phyloP scores from a whole-genome alignment of 2,797 vertebrate species.

The Enteromius thamalakanensis region DNA sequence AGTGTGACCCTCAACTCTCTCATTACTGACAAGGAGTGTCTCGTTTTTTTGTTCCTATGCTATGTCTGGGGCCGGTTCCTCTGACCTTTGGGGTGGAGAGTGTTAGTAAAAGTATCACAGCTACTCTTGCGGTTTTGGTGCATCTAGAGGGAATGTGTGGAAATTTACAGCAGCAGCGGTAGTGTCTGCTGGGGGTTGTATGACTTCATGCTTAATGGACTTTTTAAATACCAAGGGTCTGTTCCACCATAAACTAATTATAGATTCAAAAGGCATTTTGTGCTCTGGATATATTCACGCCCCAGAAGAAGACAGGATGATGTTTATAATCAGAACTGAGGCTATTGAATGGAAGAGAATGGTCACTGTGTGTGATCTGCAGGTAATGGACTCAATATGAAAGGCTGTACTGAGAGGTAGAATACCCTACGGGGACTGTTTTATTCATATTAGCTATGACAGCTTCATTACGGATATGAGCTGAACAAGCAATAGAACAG shows the following conservation, averaged over 20 bases:
- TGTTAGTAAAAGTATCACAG: not conserved
- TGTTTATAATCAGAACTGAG: slow-evolving; percentile 9
- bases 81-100: slow-evolving; percentile 11
- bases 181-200: not conserved
- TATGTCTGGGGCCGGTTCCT: not conserved
- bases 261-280: slow-evolving; percentile 3
- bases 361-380: not conserved
- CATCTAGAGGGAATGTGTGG: not conserved
- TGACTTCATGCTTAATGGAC: slow-evolving; percentile 31
- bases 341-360: not conserved
- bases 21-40: slow-evolving; percentile 32
- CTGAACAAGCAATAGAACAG: slow-evolving; percentile 31
- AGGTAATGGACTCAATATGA: slow-evolving; percentile 17
- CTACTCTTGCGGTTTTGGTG: not conserved
- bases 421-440: slow-evolving; percentile 75
- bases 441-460: slow-evolving; percentile 80
- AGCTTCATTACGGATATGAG: slow-evolving; percentile 86
- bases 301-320: not conserved
- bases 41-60: not conserved
- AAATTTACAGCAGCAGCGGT: not conserved
- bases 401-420: slow-evolving; percentile 18
- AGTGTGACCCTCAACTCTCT: slow-evolving; percentile 44
- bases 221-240: slow-evolving; percentile 30
- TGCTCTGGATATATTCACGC: not conserved
- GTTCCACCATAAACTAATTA: slow-evolving; percentile 25